phyloP scores from a whole-genome alignment of 2,888 invertebrate species.

The Polymixis lichenea region DNA sequence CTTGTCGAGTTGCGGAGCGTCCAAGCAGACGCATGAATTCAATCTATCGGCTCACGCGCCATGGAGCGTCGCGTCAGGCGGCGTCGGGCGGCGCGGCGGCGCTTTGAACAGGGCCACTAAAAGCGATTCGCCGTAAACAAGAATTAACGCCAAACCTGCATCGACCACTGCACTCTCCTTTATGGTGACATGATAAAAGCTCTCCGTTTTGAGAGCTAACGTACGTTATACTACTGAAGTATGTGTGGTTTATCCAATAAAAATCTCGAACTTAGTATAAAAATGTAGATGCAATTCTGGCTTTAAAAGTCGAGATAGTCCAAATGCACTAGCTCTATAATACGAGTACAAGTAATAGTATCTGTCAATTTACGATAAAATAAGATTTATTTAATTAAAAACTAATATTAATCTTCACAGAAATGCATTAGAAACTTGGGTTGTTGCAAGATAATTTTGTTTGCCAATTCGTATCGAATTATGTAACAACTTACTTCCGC shows the following conservation, averaged over 20 bases:
- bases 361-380: background rate
- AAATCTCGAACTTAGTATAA: constrained; percentile 28
- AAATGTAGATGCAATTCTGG: background rate
- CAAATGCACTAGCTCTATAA: background rate
- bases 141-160: constrained; percentile 88
- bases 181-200: constrained; percentile 87
- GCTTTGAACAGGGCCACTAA: constrained; percentile 85
- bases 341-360: background rate
- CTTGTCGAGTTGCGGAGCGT: constrained; percentile 39
- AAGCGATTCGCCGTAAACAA: constrained; percentile 89
- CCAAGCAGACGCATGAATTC: constrained; percentile 69
- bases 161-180: constrained; percentile 87
- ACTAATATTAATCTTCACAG: background rate
- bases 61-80: constrained; percentile 47
- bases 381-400: background rate
- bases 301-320: background rate
- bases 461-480: constrained; percentile 4
- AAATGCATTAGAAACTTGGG: background rate
- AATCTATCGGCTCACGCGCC: constrained; percentile 77
- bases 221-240: constrained; percentile 63
- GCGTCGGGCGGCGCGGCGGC: constrained; percentile 63
- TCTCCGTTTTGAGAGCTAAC: constrained; percentile 78
- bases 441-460: constrained; percentile 19
- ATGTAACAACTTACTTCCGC: background rate
- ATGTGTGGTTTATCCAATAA: constrained; percentile 43